Conservation (phyloP, 2,797 vertebrate genomes). For the Pseudotriccus pelzelni region DNA sequence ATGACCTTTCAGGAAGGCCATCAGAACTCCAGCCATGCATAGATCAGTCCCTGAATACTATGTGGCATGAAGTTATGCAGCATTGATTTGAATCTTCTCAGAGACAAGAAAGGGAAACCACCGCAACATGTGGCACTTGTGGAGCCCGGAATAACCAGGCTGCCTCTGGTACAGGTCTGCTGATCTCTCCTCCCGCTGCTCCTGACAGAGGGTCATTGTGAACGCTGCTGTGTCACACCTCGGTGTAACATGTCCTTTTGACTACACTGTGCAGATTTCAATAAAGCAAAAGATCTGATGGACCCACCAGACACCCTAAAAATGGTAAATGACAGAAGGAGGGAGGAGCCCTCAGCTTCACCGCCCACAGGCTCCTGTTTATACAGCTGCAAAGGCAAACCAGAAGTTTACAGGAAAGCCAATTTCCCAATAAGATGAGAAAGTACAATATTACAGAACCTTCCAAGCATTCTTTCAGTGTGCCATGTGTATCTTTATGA, state of each 20-base stretch:
- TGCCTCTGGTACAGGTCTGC: background rate
- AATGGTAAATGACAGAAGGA: background rate
- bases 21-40: background rate
- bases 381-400: background rate
- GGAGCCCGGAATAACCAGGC: background rate
- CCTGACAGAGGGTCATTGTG: fast-evolving
- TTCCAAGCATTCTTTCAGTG: background rate
- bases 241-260: fast-evolving
- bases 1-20: background rate
- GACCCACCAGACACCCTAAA: background rate
- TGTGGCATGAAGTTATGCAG: background rate
- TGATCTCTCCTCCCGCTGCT: fast-evolving
- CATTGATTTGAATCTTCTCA: background rate
- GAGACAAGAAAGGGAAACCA: background rate
- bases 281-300: fast-evolving
- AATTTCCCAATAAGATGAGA: background rate
- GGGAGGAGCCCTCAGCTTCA: background rate
- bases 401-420: background rate
- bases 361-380: background rate
- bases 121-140: fast-evolving
- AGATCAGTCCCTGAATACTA: background rate
- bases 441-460: background rate
- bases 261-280: background rate
- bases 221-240: background rate
- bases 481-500: background rate